These are phyloP conservation scores for Pocota personata DNA, from an alignment of 2,888 invertebrate species.

Conservation along the genomic window DNA sequence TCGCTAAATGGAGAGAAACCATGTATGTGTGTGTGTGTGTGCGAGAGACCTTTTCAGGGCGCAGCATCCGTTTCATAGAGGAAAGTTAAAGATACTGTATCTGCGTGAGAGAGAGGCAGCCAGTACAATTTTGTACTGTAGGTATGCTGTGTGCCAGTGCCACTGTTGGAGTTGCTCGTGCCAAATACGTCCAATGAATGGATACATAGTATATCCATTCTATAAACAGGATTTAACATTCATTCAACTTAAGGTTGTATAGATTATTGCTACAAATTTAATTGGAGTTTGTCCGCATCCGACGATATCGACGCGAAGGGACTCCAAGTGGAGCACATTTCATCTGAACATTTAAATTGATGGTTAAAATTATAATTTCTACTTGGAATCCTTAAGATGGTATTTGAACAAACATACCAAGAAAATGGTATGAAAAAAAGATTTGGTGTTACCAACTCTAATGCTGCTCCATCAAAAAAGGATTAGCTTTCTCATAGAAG, in stretches of 20 bases:
- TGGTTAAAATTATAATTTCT: too few species aligned
- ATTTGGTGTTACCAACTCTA: too few species aligned
- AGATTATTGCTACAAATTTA: conserved; percentile 50
- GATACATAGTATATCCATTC: conserved; percentile 7
- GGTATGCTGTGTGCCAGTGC: background rate
- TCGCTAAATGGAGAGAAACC: background rate
- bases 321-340: conserved; percentile 28
- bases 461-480: too few species aligned
- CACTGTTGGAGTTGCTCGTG: conserved; percentile 3
- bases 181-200: conserved; percentile 27
- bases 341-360: too few species aligned
- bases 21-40: conserved; percentile 10
- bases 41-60: conserved; percentile 40
- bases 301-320: background rate
- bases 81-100: background rate
- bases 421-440: too few species aligned
- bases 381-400: too few species aligned
- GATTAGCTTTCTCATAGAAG: too few species aligned
- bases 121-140: background rate
- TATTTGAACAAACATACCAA: too few species aligned
- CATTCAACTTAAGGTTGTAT: conserved; percentile 40
- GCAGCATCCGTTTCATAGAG: conserved; percentile 40
- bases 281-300: conserved; percentile 18
- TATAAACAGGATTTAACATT: conserved; percentile 35
- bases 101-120: background rate